These are phyloP conservation scores for Pao palembangensis DNA, from an alignment of 2,113 vertebrate genomes.

Conservation along the genomic window DNA sequence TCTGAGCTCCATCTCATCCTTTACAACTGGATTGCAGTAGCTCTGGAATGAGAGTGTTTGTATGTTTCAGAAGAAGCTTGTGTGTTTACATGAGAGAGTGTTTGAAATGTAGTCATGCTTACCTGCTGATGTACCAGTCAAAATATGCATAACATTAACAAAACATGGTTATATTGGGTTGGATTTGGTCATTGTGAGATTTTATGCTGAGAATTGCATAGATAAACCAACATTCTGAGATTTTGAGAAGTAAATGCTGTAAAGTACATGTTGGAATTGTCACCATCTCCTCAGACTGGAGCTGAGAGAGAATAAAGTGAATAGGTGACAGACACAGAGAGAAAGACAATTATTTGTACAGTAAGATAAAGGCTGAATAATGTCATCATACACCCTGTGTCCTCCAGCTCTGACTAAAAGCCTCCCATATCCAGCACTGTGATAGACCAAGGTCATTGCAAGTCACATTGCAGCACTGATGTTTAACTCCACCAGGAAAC, in stretches of 20 bases:
- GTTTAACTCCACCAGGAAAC: slow-evolving; percentile 62
- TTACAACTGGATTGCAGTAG: slow-evolving; percentile 50
- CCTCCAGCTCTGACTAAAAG: slow-evolving; percentile 64
- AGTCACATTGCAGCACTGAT: slow-evolving; percentile 52
- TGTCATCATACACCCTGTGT: slow-evolving; percentile 48
- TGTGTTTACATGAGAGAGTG: slow-evolving; percentile 1
- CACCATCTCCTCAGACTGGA: slow-evolving; percentile 17
- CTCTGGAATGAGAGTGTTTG: slow-evolving; percentile 39
- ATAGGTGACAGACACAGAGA: slow-evolving; percentile 4
- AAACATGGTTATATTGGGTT: slow-evolving; percentile 6
- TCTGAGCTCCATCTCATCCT: slow-evolving; percentile 67
- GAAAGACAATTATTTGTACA: slow-evolving; percentile 38
- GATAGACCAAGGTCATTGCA: slow-evolving; percentile 68
- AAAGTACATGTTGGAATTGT: slow-evolving; percentile 25
- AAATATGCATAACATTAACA: slow-evolving; percentile 11
- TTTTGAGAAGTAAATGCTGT: too few relatives aligned
- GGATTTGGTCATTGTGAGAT: slow-evolving; percentile 29
- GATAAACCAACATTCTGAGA: slow-evolving; percentile 30
- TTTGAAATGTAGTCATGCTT: slow-evolving; percentile 22
- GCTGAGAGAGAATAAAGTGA: slow-evolving; percentile 14
- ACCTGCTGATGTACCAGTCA: neutral
- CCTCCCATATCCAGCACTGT: slow-evolving; percentile 44
- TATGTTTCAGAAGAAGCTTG: neutral
- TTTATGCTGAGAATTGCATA: slow-evolving; percentile 19
- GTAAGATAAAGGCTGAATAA: slow-evolving; percentile 65